Conservation (phyloP, 2,888 invertebrate species). For the Tetragonisca angustula region DNA sequence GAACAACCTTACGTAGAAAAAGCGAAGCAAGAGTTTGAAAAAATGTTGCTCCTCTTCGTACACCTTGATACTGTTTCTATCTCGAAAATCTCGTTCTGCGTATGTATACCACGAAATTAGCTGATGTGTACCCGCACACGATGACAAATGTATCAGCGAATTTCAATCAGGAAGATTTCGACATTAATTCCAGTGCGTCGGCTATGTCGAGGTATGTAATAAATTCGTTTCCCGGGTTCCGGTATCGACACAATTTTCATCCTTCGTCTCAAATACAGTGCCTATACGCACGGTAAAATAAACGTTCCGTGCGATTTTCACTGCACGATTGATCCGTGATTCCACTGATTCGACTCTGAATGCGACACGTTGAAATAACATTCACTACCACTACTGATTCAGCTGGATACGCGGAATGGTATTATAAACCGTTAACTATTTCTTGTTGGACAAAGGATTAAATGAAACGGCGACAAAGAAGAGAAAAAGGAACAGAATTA, state of each 20-base stretch:
- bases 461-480: neutral
- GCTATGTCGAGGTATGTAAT: constrained; percentile 14
- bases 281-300: constrained; percentile 37
- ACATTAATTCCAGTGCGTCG: constrained; percentile 21
- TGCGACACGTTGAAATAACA: constrained; percentile 51
- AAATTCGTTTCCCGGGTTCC: constrained; percentile 24
- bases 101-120: neutral
- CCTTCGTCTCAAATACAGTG: neutral
- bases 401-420: constrained; percentile 8
- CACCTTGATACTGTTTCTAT: neutral
- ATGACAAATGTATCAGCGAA: neutral
- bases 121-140: too few relatives aligned
- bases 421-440: constrained; percentile 33
- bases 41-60: neutral
- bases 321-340: constrained; percentile 58
- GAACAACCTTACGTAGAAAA: neutral
- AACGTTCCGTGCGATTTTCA: constrained; percentile 62
- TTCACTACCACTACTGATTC: constrained; percentile 7
- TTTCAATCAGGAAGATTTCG: constrained; percentile 10
- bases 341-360: constrained; percentile 55
- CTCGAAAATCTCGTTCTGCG: neutral
- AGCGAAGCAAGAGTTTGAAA: neutral
- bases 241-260: constrained; percentile 30
- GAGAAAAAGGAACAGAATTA: neutral
- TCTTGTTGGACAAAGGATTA: neutral